A percentile compares a stretch with the other conserved stretches of the same genome.
These are phyloP conservation scores for Onychostoma macrolepis DNA, from an alignment of 2,113 vertebrate species.

Conservation along the genomic window DNA sequence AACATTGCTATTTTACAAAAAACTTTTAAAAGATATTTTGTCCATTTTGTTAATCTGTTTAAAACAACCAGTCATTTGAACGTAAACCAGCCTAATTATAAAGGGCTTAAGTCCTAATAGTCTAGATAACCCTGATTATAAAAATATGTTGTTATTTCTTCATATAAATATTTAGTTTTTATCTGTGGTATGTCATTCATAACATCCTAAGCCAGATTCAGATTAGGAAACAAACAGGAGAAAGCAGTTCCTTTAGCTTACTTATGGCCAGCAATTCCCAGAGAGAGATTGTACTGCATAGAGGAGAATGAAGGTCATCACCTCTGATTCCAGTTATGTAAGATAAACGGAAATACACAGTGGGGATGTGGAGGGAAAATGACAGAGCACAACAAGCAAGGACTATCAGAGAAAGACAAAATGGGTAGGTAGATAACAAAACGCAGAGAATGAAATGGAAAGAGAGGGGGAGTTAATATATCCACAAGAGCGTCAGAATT, in stretches of 20 bases:
- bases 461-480: slow-evolving; percentile 22
- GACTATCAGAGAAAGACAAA: not conserved
- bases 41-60: not conserved
- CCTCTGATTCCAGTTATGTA: slow-evolving; percentile 54
- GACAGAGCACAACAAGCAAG: not conserved
- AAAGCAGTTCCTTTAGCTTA: not conserved
- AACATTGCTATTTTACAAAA: not conserved
- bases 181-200: not conserved
- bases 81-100: not conserved
- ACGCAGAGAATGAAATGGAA: not conserved
- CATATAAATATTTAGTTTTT: not conserved
- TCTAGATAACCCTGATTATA: not conserved
- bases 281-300: slow-evolving; percentile 34
- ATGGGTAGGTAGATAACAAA: not conserved
- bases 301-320: slow-evolving; percentile 54
- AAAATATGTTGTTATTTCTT: not conserved
- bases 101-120: not conserved
- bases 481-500: not conserved
- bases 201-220: not conserved
- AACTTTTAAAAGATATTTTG: not conserved
- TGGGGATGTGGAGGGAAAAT: not conserved
- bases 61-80: not conserved
- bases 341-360: slow-evolving; percentile 5
- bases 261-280: slow-evolving; percentile 31
- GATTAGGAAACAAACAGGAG: not conserved